Evolutionary conservation across 2,888 invertebrate genomes (phyloP), one percentile per base, ranked within the genome.

Genomic region (Drosophila meridionalis): DNA sequence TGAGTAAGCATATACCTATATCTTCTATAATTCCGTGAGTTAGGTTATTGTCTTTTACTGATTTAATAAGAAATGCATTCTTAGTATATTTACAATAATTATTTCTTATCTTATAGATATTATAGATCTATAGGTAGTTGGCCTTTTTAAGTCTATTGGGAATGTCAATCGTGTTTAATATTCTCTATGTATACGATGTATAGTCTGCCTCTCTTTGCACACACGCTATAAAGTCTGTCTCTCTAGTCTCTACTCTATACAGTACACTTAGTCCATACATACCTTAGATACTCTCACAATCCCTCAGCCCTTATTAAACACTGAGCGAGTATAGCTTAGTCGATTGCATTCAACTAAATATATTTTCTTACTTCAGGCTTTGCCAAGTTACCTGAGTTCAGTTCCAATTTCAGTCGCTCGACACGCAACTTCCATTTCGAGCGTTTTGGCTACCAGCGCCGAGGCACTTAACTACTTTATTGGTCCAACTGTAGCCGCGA

Each of bases 401-500:
- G 58, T 42, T 42, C 42, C 42, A 52, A 45, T 53, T 55, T 32
- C 43, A 59, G 26, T 58, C 64, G 26, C 59, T 58, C 56, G 59
- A 66, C 89, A 85, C 87, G 89, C 85, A 85, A 89, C 82, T 58
- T 69, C 73, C 76, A 87, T 83, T 88, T 81, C 75, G 58, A 81
- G 56, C 88, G 77, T 85, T 83, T 87, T 83, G 77, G 89, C 84
- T 84, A 84, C 84, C 84, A 84, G 65, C 75, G 61, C 61, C 55
- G 43, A 73, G 89, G 86, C 85, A 86, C 88, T 86, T 86, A 86
- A 89, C 85, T 87, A 89, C 85, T 86, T 86, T 86, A 86, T 87
- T 78, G 85, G 78, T 81, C 48, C 72, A 60, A 78, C 67, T 69
- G 81, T 80, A 74, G 70, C 63, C 43, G 56, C 42, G 56, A 78